Evolutionary conservation across 1,140 invertebrate species (phyloP), one percentile per base, ranked within the genome.

Genomic region (Euwallacea fornicatus): DNA sequence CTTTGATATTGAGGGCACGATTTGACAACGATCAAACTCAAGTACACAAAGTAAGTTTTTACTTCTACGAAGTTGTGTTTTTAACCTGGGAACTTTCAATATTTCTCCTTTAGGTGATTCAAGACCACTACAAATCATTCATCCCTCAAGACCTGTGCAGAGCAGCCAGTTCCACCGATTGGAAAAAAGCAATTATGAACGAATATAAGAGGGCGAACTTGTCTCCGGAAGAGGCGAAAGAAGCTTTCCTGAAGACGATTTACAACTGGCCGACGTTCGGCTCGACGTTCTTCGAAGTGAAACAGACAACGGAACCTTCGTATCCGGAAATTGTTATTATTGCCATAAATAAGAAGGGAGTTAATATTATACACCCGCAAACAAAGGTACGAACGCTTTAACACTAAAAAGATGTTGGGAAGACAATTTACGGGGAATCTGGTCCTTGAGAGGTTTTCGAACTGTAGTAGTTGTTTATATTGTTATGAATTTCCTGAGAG

Each of bases 221-320:
- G 76, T 85, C 78, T 41, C 79, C 85, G 46, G 88, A 91, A 42
- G 88, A 95, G 74, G 93, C 94, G 0, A 97, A 97, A 82, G 84
- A 93, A 21, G 85, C 85, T 69, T 97, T 98, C 79, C 84, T 98
- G 8, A 92, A 93, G 78, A 86, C 88, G 69, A 89, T 97, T 44
- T 90, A 89, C 77, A 85, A 89, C 77, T 92, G 91, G 87, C 91
- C 91, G 7, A 96, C 93, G 66, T 98, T 97, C 84, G 96, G 96
- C 13, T 97, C 94, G 7, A 94, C 96, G 0, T 98, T 98, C 84
- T 98, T 98, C 83, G 93, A 96, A 86, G 94, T 97, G 0, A 95
- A 94, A 81, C 94, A 91, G 79, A 91, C 91, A 6, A 93, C 93
- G 2, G 93, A 96, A 74, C 86, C 90, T 0, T 88, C 86, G 55